Base-by-base conservation (phyloP, 2,113 vertebrate species). In the Corythornis vintsioides region DNA sequence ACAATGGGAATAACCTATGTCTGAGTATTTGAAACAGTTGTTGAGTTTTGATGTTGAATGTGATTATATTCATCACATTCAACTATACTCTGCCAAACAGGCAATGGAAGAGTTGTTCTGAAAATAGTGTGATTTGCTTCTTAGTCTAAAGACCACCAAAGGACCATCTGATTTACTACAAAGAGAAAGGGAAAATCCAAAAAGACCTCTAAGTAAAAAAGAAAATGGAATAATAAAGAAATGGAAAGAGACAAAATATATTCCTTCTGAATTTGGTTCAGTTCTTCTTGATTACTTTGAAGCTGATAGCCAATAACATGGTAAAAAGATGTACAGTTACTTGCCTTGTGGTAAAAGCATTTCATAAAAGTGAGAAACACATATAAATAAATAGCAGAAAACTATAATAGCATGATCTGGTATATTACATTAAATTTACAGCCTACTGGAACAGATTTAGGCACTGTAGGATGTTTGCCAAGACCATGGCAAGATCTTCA, bases 401-500 rank as follows among this genome's bases (percentile, higher is more conserved):
- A 71, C 5, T 71, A 67, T 60, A 53, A 74, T 71, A 71, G 13
- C 63, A 59, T 88, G 33, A 66, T 67, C 38, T 43, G 55, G 73
- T 83, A 71, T 83, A 84, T 89, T 81, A 60, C 6, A 40, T 43
- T 89, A 71, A 33, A 81, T 52, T 66, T 90, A 7, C 17, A 89
- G 48, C 3, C 57, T 65, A 24, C 15, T 81, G 66, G 29, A 84
- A 84, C 16, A 67, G 24, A 38, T 57, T 84, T 92, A 72, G 74
- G 29, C 84, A 81, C 3, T 17, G 13, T 24, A 72, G 20, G 20
- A 84, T 24, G 26, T 8, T 78, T 89, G 84, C 84, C 91, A 95
- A 92, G 55, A 73, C 50, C 21, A 61, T 76, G 59, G 55, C 26
- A 92, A 88, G 45, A 57, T 84, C 42, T 93, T 90, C 81, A 93